Evolutionary conservation across 2,113 vertebrate genomes (phyloP).

Genomic region (Galemys pyrenaicus): DNA sequence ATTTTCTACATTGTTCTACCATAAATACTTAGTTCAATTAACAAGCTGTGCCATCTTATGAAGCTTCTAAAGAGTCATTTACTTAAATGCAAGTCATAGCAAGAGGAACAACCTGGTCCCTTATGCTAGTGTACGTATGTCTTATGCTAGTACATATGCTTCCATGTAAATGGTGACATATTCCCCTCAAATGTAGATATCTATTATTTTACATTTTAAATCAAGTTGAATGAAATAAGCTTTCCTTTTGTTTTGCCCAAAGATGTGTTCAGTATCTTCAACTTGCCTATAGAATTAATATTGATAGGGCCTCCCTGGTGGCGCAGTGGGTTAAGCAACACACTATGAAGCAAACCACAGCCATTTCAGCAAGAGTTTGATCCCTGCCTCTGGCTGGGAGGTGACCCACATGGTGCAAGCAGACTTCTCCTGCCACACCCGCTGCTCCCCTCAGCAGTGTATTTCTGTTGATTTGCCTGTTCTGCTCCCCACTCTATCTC

Average conservation of each 20-base stretch:
- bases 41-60: conserved; percentile 30
- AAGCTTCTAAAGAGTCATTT: conserved; percentile 56
- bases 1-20: not conserved
- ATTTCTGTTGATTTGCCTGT: no score
- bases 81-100: conserved; percentile 21
- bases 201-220: conserved; percentile 30
- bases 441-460: no score
- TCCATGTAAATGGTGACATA: not conserved
- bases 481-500: no score
- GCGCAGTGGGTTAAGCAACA: no score
- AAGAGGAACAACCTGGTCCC: not conserved
- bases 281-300: not conserved
- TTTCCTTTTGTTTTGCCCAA: not conserved
- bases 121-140: not conserved
- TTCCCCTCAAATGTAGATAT: conserved; percentile 9
- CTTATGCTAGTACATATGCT: no score
- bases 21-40: conserved; percentile 43
- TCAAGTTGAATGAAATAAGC: not conserved
- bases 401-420: no score
- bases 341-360: no score
- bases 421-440: no score
- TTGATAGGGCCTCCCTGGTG: no score
- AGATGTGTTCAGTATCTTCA: not conserved
- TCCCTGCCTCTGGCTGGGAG: no score
- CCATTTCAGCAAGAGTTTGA: no score